Percentiles rank a stretch among this genome's conserved stretches.
phyloP scores from a whole-genome alignment of 2,888 invertebrate genomes.

The Mythimna loreyi region DNA sequence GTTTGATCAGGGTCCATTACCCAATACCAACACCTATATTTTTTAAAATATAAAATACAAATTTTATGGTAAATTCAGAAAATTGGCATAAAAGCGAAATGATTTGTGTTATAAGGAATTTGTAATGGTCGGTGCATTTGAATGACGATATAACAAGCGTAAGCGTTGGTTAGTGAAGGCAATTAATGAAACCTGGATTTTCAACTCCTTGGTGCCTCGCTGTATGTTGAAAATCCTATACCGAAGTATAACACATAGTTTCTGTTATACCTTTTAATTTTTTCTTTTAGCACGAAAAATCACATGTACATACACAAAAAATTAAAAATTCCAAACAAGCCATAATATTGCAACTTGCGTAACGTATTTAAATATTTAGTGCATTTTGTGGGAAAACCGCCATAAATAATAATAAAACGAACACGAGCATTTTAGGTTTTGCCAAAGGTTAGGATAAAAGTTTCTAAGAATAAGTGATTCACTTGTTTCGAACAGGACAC shows the following conservation, averaged over 20 bases:
- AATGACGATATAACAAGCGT: too few species aligned
- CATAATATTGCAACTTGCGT: not conserved
- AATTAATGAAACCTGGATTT: not conserved
- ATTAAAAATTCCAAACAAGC: not conserved
- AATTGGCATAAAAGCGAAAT: not conserved
- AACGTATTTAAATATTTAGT: not conserved
- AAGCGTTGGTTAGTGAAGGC: not conserved
- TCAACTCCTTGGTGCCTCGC: not conserved
- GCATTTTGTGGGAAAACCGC: slow-evolving; percentile 16
- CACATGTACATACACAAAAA: too few species aligned
- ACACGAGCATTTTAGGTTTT: slow-evolving; percentile 7
- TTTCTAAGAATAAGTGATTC: slow-evolving; percentile 44
- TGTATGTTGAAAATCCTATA: not conserved
- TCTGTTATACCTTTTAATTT: too few species aligned
- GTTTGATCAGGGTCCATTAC: too few species aligned
- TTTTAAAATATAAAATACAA: too few species aligned
- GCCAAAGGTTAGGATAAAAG: slow-evolving; percentile 24
- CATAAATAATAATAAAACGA: slow-evolving; percentile 8
- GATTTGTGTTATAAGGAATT: slow-evolving; percentile 1
- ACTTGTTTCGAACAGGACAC: slow-evolving; percentile 53
- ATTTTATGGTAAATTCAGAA: not conserved
- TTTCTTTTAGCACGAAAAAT: too few species aligned
- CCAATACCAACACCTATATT: too few species aligned
- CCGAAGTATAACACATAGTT: not conserved
- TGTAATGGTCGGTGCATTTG: not conserved